Evolutionary conservation across 1,140 invertebrate species (phyloP), one percentile per base, ranked within the genome.

Genomic region (Drosophila littoralis): DNA sequence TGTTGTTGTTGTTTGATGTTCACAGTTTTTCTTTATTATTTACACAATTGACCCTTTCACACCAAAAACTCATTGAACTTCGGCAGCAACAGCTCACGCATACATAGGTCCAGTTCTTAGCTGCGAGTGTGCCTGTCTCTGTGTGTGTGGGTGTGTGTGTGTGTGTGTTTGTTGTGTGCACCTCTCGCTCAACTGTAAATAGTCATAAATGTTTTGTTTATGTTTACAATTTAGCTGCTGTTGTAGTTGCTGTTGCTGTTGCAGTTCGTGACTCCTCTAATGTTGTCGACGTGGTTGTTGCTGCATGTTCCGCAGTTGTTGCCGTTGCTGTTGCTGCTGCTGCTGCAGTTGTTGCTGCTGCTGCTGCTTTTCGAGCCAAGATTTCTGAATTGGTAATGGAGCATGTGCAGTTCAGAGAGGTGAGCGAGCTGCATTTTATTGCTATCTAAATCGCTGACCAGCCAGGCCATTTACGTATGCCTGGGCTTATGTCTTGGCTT

Each of bases 121-220:
- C n/a, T 43, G 13, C 13, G 32, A 28, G 15, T 70, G 46, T 67
- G 45, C 4, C 22, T 28, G 22, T 28, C 22, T 33, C 9, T 64
- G 6, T 50, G 42, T 17, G n/a, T 46, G 42, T 40, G 35, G 35
- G 40, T 71, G 13, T 42, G 40, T 71, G 13, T 28, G 12, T 13
- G 38, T 63, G 52, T 69, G 78, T 73, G 22, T 67, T 17, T 71
- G 60, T 58, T 60, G 43, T 64, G 67, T 45, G 46, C 28, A 75
- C 66, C 76, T 88, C 63, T 70, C 60, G 79, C 77, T 79, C 73
- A 88, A 88, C 84, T 89, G 84, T 88, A 88, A 88, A 88, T 89
- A 88, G 84, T 88, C 84, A 88, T 88, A 88, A 88, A 88, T 89
- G 84, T 88, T 88, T 88, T 88, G 84, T 88, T 88, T 88, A 86